Evolutionary conservation across 1,140 invertebrate species (phyloP), one percentile per base, ranked within the genome.

Genomic region (Trissolcus basalis): DNA sequence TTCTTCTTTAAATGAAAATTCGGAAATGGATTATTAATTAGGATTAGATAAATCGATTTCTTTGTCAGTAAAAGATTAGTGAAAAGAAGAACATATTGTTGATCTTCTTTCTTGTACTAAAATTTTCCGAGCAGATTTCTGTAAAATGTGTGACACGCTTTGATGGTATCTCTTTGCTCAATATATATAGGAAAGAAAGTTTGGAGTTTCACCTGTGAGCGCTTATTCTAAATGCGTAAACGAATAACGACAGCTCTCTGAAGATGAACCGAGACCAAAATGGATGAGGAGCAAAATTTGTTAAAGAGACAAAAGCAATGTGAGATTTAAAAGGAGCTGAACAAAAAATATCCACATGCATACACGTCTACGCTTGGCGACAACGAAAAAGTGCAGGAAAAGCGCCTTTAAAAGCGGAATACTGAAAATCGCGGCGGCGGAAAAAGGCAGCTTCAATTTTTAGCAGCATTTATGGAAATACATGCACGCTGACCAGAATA

Each of bases 141-240:
- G 70, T 70, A 60, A 55, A 76, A 76, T 70, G 65, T 70, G 65
- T 70, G 73, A 59, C 60, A 70, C 49, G 54, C 59, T 69, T 49
- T 48, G 47, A 16, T 47, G 60, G 47, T 50, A 61, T 70, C 55
- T 59, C 41, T 65, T 47, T 43, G 65, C 48, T 55, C n/a, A n/a
- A n/a, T n/a, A n/a, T n/a, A n/a, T n/a, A n/a, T n/a, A n/a, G n/a
- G n/a, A n/a, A 60, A 9, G 65, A 73, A 67, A 55, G 70, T 63
- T 50, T 60, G 74, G 61, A 53, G 61, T 61, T 35, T n/a, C n/a
- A 41, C 65, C 67, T 16, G 60, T 43, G 56, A 64, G 58, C 53
- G 58, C 80, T 76, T 77, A 81, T 80, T 80, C 78, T 82, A 67
- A 81, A 82, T 80, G 81, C 70, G 77, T 86, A 83, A 86, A 80